phyloP scores from a whole-genome alignment of 2,888 invertebrate species.

The Onthophagus sagittarius region DNA sequence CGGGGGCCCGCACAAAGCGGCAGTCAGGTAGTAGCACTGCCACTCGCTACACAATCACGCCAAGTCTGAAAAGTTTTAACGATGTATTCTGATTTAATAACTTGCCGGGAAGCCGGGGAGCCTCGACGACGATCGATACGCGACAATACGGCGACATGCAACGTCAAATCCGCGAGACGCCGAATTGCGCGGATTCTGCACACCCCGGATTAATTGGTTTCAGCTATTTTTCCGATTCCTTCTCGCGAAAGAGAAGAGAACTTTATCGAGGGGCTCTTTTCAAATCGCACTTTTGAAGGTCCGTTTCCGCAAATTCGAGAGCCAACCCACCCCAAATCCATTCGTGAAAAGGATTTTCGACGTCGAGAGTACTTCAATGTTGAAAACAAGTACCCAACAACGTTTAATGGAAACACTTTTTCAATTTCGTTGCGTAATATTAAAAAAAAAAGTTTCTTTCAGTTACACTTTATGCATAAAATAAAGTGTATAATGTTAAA shows the following conservation, averaged over 20 bases:
- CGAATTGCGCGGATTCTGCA: constrained; percentile 4
- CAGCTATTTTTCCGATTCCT: constrained; percentile 5
- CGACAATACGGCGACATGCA: constrained; percentile 26
- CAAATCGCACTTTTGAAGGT: neutral
- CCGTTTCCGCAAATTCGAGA: constrained; percentile 10
- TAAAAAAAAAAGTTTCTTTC: no score
- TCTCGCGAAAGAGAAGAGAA: neutral
- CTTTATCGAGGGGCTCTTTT: neutral
- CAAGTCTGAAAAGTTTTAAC: constrained; percentile 52
- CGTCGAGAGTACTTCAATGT: neutral
- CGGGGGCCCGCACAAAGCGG: constrained; percentile 40
- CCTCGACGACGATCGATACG: constrained; percentile 44
- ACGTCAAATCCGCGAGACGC: constrained; percentile 17
- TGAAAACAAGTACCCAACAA: neutral
- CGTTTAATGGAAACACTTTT: constrained; percentile 10
- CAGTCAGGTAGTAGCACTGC: constrained; percentile 45
- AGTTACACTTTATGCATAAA: no score
- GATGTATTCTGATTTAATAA: constrained; percentile 51
- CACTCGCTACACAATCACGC: constrained; percentile 40
- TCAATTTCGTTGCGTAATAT: neutral
- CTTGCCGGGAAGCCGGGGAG: constrained; percentile 47
- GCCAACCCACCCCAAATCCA: neutral
- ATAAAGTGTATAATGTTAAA: no score
- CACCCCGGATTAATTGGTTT: constrained; percentile 5
- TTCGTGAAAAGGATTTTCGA: constrained; percentile 1